Evolutionary conservation across 2,113 vertebrate genomes (phyloP).

Genomic region (Grammomys surdaster): DNA sequence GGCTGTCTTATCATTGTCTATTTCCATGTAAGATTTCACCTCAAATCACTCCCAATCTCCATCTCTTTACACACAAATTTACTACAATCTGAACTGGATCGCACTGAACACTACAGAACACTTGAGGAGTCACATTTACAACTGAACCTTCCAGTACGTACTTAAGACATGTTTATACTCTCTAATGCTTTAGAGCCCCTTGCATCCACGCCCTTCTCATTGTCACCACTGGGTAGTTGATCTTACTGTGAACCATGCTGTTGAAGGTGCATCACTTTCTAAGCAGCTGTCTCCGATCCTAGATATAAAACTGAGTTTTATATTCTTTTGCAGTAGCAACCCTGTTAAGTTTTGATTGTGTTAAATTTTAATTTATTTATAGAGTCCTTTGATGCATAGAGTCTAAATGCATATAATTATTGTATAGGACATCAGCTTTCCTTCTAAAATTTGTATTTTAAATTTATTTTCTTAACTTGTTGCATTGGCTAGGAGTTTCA

Average conservation of each 20-base stretch:
- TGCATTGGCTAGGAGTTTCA: not conserved
- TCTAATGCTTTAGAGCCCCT: not conserved
- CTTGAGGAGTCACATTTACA: not conserved
- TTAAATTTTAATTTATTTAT: constrained; percentile 19
- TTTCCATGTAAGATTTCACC: not conserved
- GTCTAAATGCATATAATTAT: not conserved
- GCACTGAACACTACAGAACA: not conserved
- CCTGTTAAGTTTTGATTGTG: not conserved
- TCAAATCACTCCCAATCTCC: not conserved
- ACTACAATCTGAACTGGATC: not conserved
- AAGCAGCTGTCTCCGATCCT: not conserved
- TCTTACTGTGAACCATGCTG: not conserved
- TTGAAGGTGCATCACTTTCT: not conserved
- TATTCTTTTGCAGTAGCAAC: not conserved
- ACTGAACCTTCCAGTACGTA: not conserved
- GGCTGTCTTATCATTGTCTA: not conserved
- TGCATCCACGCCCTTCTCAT: not conserved
- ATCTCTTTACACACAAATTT: not conserved
- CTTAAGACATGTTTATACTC: not conserved
- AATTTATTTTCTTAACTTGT: constrained; percentile 16
- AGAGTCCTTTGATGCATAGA: not conserved
- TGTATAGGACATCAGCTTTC: not conserved
- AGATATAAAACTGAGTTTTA: not conserved
- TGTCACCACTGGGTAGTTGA: not conserved
- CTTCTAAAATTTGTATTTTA: constrained; percentile 10